phyloP scores from a whole-genome alignment of 2,888 invertebrate species.

The Synergus gifuensis region DNA sequence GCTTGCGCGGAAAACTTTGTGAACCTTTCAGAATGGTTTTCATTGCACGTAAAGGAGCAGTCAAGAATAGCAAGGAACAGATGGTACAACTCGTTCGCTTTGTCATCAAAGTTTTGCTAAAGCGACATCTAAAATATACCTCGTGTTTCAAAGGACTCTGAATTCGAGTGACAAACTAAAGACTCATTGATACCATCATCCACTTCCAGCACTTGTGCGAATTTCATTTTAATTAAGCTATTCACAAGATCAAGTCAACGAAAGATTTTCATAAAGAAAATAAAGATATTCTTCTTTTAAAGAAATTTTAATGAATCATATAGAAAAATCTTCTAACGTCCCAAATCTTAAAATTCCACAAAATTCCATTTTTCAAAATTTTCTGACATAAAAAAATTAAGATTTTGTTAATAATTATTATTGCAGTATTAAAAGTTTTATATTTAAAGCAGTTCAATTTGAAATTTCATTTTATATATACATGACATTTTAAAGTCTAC shows the following conservation, averaged over 20 bases:
- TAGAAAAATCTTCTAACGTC: no score
- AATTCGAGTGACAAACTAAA: not conserved
- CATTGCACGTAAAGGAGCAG: constrained; percentile 28
- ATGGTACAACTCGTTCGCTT: constrained; percentile 28
- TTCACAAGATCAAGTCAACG: not conserved
- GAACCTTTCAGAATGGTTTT: constrained; percentile 33
- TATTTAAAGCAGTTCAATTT: no score
- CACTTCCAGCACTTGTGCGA: not conserved
- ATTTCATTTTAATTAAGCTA: not conserved
- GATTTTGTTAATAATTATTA: no score
- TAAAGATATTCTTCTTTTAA: not conserved
- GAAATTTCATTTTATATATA: no score
- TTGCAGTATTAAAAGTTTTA: no score
- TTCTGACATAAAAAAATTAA: no score
- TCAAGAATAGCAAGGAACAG: constrained; percentile 30
- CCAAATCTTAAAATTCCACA: not conserved
- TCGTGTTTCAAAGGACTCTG: constrained; percentile 4
- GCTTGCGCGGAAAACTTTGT: constrained; percentile 33
- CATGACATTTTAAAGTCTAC: no score
- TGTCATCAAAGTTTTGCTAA: constrained; percentile 21
- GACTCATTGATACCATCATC: not conserved
- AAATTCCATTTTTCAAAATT: no score
- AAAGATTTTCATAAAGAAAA: not conserved
- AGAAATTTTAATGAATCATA: not conserved
- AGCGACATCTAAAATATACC: constrained; percentile 11